Evolutionary conservation across 2,797 vertebrate genomes (phyloP).

Genomic region (Acipenser ruthenus): DNA sequence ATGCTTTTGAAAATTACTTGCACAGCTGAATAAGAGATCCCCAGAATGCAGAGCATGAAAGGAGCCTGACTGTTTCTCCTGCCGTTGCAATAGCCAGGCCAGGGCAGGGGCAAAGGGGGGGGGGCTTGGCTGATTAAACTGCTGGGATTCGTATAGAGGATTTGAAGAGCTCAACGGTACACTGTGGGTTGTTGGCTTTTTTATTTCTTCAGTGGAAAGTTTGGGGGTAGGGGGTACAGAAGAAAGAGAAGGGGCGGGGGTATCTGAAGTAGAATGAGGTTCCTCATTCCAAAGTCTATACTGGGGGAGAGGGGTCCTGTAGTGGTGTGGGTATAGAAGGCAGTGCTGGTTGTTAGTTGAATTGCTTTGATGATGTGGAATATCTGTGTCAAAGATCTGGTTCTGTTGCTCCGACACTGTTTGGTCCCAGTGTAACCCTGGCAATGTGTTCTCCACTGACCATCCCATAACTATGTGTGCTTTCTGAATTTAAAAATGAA

Average conservation of each 20-base stretch:
- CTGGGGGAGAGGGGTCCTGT: too few species aligned
- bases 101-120: slow-evolving; percentile 33
- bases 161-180: slow-evolving; percentile 29
- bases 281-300: neutral
- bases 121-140: slow-evolving; percentile 58
- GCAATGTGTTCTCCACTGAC: neutral
- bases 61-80: slow-evolving; percentile 64
- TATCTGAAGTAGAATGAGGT: neutral
- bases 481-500: neutral
- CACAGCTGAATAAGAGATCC: slow-evolving; percentile 89
- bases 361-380: neutral
- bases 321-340: too few species aligned
- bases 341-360: neutral
- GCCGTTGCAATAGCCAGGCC: slow-evolving; percentile 60
- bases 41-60: slow-evolving; percentile 70
- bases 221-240: neutral
- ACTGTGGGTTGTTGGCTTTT: slow-evolving; percentile 17
- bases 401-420: neutral
- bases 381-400: neutral
- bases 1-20: slow-evolving; percentile 93
- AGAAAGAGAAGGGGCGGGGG: neutral
- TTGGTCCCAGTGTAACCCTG: neutral
- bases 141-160: slow-evolving; percentile 28
- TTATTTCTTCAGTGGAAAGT: neutral
- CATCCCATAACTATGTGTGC: neutral